Percentiles rank a stretch among this genome's conserved stretches.
phyloP scores from a whole-genome alignment of 2,113 vertebrate genomes.

The Lycaon pictus region DNA sequence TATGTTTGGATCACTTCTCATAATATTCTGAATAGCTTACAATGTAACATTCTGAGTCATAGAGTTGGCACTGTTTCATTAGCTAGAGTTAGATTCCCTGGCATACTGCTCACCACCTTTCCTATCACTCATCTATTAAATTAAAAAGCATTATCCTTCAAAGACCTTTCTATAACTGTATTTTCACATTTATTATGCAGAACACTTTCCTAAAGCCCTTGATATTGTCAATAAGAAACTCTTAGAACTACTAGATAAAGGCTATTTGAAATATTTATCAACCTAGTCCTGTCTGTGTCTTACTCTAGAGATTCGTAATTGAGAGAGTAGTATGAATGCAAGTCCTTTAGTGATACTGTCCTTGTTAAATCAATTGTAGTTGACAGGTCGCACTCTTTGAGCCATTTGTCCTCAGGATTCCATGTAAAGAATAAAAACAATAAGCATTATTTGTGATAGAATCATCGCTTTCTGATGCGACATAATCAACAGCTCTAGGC shows the following conservation, averaged over 20 bases:
- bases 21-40: conserved; percentile 67
- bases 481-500: background rate
- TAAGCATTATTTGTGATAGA: conserved; percentile 60
- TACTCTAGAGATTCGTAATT: conserved; percentile 65
- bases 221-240: conserved; percentile 73
- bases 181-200: conserved; percentile 69
- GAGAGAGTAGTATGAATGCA: conserved; percentile 61
- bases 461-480: conserved; percentile 62
- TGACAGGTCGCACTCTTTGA: conserved; percentile 57
- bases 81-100: conserved; percentile 52
- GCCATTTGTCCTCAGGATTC: background rate
- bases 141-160: conserved; percentile 71
- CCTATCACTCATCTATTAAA: conserved; percentile 69
- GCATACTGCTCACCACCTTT: conserved; percentile 53
- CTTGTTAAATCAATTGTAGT: conserved; percentile 66
- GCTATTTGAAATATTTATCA: conserved; percentile 84
- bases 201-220: conserved; percentile 61
- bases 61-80: background rate
- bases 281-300: conserved; percentile 53
- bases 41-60: conserved; percentile 29
- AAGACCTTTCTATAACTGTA: conserved; percentile 70
- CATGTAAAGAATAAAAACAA: conserved; percentile 69
- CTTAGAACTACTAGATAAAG: conserved; percentile 72
- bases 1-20: conserved; percentile 55
- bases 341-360: conserved; percentile 63